Base-by-base conservation (phyloP, 2,888 invertebrate species). In the Nemotelus pantherinus region DNA sequence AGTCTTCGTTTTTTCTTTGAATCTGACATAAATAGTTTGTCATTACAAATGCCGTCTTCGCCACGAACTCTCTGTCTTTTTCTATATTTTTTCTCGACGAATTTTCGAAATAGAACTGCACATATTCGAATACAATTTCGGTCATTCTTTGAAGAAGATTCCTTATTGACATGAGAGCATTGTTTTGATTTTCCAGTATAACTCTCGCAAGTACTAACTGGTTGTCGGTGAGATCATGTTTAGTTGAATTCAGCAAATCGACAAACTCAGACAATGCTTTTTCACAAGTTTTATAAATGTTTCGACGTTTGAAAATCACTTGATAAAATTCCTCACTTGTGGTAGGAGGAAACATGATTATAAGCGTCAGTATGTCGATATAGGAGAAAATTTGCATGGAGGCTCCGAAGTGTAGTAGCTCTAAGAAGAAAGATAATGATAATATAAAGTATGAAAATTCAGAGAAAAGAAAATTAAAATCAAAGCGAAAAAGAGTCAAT, bases 391-490 rank as follows among this genome's bases (percentile, higher is more conserved):
- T 80, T 71, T 84, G 80, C 72, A 86, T 78, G 43, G 82, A 82
- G 25, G 82, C 83, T 0, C 86, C 86, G 77, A 86, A 86, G 77
- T 86, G 85, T 68, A 87, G 80, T 44, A 86, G 57, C 80, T 84
- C 86, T 85, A 77, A 5, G 74, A 76, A 4, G 3, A 57, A 48
- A 48, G 53, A 78, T 10, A 58, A 50, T 50, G 50, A 50, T 58
- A 60, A 50, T 41, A 50, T 2, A 9, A 43, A 48, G 7, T 44
- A 6, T 76, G 25, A 25, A 25, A 25, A 25, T 25, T 25, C 25
- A 25, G 25, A 25, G 25, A 25, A 25, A 25, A 25, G 25, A 25
- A 25, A 25, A 25, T 25, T 25, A 25, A 25, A 25, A 25, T 25
- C 25, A 25, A 25, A 25, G 25, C 25, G 25, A 25, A 25, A 25